A percentile compares a stretch with the other conserved stretches of the same genome.
phyloP scores from a whole-genome alignment of 2,113 vertebrate genomes.

The Suncus etruscus region DNA sequence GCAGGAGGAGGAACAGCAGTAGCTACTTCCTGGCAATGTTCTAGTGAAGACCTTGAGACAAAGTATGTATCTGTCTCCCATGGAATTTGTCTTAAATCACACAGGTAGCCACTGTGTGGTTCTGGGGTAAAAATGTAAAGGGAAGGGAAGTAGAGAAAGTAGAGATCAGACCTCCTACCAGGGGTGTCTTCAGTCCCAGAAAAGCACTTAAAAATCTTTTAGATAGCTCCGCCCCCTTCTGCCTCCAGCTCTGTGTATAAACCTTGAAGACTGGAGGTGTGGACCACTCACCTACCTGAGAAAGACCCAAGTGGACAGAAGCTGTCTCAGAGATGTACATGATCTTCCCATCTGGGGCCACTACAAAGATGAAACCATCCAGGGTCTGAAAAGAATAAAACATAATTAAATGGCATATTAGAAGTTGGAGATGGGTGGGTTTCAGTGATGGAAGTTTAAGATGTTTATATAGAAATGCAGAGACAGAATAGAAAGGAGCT shows the following conservation, averaged over 20 bases:
- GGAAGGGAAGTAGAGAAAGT: background rate
- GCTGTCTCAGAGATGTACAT: slow-evolving; percentile 99
- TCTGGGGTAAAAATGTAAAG: background rate
- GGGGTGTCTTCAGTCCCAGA: background rate
- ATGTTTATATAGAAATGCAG: background rate
- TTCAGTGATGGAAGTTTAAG: background rate
- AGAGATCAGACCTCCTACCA: background rate
- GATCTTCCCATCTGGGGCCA: slow-evolving; percentile 99
- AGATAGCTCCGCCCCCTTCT: background rate
- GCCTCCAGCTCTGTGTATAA: slow-evolving; percentile 37
- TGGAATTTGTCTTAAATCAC: background rate
- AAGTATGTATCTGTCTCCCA: background rate
- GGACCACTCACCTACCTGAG: slow-evolving; percentile 91
- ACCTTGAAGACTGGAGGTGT: slow-evolving; percentile 38
- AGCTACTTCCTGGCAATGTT: background rate
- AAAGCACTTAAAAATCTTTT: background rate
- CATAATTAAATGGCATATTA: slow-evolving; percentile 16
- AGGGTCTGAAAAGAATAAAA: slow-evolving; percentile 90
- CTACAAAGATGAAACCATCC: slow-evolving; percentile 99
- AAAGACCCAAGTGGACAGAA: slow-evolving; percentile 97
- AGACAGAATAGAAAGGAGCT: background rate
- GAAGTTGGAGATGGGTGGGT: background rate
- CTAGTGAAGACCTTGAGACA: background rate
- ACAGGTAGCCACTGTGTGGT: background rate
- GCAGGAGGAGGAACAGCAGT: too few relatives aligned